Evolutionary conservation across 2,797 vertebrate species (phyloP).

Genomic region (Enteromius thamalakanensis): DNA sequence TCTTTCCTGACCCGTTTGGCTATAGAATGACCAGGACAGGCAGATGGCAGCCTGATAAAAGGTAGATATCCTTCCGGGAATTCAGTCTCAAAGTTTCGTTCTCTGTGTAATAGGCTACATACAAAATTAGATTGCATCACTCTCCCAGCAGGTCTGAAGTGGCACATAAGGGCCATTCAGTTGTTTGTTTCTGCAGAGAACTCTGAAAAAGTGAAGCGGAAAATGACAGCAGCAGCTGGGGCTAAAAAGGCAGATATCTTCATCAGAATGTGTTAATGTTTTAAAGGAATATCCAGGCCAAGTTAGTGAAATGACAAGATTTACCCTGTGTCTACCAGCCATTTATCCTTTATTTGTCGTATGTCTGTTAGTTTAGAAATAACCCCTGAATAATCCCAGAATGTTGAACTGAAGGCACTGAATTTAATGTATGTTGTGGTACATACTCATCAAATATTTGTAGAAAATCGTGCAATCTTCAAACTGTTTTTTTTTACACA

Average conservation of each 20-base stretch:
- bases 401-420: neutral
- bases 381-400: neutral
- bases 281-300: neutral
- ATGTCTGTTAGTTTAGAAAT: neutral
- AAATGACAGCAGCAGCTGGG: constrained; percentile 34
- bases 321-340: neutral
- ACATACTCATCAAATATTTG: neutral
- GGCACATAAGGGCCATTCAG: constrained; percentile 34
- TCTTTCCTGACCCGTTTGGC: constrained; percentile 27
- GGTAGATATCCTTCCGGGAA: constrained; percentile 36
- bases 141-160: constrained; percentile 35
- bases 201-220: constrained; percentile 23
- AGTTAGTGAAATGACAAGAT: neutral
- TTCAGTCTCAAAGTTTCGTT: constrained; percentile 36
- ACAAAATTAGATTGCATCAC: constrained; percentile 36
- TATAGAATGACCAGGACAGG: constrained; percentile 31
- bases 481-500: neutral
- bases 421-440: neutral
- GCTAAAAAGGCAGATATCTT: constrained; percentile 23
- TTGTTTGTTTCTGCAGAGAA: constrained; percentile 41
- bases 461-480: neutral
- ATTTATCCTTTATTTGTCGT: neutral
- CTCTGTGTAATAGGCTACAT: constrained; percentile 36
- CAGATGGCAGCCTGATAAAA: constrained; percentile 32
- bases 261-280: neutral